phyloP scores from a whole-genome alignment of 2,888 invertebrate genomes.

The Esperia sulphurella region DNA sequence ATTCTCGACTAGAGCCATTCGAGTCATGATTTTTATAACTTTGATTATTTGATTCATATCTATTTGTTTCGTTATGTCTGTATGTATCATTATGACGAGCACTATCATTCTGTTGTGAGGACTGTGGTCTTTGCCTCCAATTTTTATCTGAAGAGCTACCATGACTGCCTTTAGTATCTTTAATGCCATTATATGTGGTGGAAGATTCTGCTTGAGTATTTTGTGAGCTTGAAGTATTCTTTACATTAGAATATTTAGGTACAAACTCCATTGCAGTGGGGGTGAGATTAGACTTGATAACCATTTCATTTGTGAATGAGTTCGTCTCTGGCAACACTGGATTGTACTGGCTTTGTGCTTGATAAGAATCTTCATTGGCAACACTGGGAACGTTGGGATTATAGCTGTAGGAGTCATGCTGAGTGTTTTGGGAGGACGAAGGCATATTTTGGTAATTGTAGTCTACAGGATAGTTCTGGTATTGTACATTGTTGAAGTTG shows the following conservation, averaged over 20 bases:
- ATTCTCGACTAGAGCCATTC: conserved; percentile 29
- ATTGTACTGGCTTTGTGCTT: conserved; percentile 39
- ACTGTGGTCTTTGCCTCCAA: conserved; percentile 59
- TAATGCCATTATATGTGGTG: conserved; percentile 23
- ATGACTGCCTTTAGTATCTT: conserved; percentile 25
- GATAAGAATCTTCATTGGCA: conserved; percentile 37
- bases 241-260: conserved; percentile 54
- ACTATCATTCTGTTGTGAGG: conserved; percentile 30
- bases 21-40: conserved; percentile 16
- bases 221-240: conserved; percentile 34
- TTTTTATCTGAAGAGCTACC: conserved; percentile 50
- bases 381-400: conserved; percentile 33
- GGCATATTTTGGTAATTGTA: conserved; percentile 56
- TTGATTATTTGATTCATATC: conserved; percentile 7
- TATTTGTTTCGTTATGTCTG: conserved; percentile 3
- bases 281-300: conserved; percentile 74
- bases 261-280: conserved; percentile 80
- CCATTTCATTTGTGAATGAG: conserved; percentile 47
- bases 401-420: conserved; percentile 41
- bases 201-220: conserved; percentile 37
- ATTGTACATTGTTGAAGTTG: conserved; percentile 48
- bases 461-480: conserved; percentile 47
- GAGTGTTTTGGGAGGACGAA: conserved; percentile 44
- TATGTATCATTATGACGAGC: not conserved
- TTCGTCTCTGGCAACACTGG: conserved; percentile 27